Evolutionary conservation across 1,140 invertebrate genomes (phyloP).

Genomic region (Solenopsis invicta): DNA sequence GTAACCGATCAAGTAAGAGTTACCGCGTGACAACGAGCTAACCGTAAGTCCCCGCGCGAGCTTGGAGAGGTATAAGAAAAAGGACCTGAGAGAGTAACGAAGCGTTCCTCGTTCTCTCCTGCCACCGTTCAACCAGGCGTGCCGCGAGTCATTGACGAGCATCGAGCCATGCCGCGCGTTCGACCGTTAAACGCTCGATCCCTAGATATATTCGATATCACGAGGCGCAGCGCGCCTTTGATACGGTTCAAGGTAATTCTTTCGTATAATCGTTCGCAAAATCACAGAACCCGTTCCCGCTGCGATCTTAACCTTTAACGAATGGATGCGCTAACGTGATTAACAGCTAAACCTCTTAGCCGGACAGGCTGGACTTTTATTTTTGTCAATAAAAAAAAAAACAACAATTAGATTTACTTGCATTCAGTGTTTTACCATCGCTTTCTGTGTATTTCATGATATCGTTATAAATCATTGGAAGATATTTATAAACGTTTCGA

Average conservation of each 20-base stretch:
- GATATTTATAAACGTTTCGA: neutral
- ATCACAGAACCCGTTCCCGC: constrained; percentile 32
- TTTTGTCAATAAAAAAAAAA: constrained; percentile 29
- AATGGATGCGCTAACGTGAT: constrained; percentile 21
- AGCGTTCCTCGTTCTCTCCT: constrained; percentile 73
- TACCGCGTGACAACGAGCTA: constrained; percentile 44
- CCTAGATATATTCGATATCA: constrained; percentile 74
- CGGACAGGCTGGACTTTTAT: neutral
- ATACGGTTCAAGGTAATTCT: constrained; percentile 70
- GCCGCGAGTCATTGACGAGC: constrained; percentile 71
- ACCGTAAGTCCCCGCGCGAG: constrained; percentile 14
- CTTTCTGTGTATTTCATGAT: neutral
- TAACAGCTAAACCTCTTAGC: neutral
- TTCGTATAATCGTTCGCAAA: constrained; percentile 63
- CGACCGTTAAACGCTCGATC: constrained; percentile 81
- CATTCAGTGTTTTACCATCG: neutral
- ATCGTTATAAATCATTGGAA: neutral
- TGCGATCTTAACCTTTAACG: constrained; percentile 62
- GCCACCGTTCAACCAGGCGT: constrained; percentile 70
- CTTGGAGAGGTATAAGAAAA: constrained; percentile 49
- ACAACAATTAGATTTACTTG: neutral
- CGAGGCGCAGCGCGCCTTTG: constrained; percentile 67
- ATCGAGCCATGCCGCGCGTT: constrained; percentile 80
- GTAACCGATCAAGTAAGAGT: constrained; percentile 40
- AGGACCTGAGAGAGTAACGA: constrained; percentile 75